A percentile compares a stretch with the other conserved stretches of the same genome.
Conservation (phyloP, 2,888 invertebrate species). For the Calephelis perditalis region DNA sequence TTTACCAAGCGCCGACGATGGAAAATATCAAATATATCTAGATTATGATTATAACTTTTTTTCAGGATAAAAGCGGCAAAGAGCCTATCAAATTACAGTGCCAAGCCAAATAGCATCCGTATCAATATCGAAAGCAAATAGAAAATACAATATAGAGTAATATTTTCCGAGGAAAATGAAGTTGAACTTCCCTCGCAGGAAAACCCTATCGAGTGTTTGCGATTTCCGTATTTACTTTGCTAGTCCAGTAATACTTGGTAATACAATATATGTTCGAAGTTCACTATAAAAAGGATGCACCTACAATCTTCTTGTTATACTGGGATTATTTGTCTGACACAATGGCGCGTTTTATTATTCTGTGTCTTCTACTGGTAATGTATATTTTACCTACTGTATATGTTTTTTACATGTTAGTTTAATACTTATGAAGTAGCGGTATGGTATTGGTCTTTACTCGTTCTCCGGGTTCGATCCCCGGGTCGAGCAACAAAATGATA, state of each 20-base stretch:
- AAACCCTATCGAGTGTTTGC: conserved; percentile 34
- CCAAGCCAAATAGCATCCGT: not conserved
- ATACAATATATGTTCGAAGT: conserved; percentile 27
- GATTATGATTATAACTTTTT: too few species aligned
- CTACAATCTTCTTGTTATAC: conserved; percentile 22
- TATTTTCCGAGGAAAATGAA: conserved; percentile 4
- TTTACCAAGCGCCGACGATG: too few species aligned
- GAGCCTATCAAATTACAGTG: not conserved
- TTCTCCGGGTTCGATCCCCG: too few species aligned
- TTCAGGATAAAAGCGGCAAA: too few species aligned
- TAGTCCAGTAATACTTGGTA: conserved; percentile 28
- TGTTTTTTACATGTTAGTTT: too few species aligned
- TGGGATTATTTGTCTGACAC: conserved; percentile 11
- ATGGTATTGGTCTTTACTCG: too few species aligned
- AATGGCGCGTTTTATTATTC: conserved; percentile 31
- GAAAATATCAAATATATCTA: too few species aligned
- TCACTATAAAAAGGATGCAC: conserved; percentile 38
- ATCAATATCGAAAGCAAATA: not conserved
- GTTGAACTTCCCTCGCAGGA: conserved; percentile 28
- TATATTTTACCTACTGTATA: not conserved
- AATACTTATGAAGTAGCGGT: too few species aligned
- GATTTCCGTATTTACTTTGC: conserved; percentile 39
- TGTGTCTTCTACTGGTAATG: conserved; percentile 34
- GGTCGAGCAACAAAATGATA: too few species aligned
- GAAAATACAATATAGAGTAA: not conserved